Conservation (phyloP, 2,797 vertebrate species). For the Notolepis coatsorum region DNA sequence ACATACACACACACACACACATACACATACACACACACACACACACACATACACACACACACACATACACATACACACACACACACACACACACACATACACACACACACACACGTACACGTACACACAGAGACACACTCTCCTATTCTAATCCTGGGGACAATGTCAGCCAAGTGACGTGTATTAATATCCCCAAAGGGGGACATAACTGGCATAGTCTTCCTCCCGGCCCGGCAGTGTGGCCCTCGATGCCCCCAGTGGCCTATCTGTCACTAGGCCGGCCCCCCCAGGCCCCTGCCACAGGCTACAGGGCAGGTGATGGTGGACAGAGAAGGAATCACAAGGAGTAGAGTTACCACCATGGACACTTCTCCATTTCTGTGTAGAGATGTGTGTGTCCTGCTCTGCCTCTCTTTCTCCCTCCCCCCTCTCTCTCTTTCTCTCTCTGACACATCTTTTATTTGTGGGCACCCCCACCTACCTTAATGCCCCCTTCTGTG, state of each 20-base stretch:
- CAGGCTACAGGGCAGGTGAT: conserved; percentile 57
- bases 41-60: too few relatives aligned
- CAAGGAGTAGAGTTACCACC: conserved; percentile 49
- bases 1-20: too few relatives aligned
- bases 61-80: not conserved
- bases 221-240: conserved; percentile 10
- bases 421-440: too few relatives aligned
- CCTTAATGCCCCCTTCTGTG: conserved; percentile 32
- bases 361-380: conserved; percentile 25
- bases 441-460: too few relatives aligned
- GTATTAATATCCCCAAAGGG: conserved; percentile 77
- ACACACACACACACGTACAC: too few relatives aligned
- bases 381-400: conserved; percentile 34
- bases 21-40: too few relatives aligned
- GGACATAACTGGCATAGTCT: conserved; percentile 64
- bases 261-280: not conserved
- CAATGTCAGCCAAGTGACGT: conserved; percentile 82
- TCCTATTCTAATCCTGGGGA: conserved; percentile 68
- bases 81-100: too few relatives aligned
- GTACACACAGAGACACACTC: conserved; percentile 14
- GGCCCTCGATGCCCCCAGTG: not conserved
- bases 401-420: not conserved
- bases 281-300: not conserved
- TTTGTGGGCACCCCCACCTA: too few relatives aligned
- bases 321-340: conserved; percentile 17